Evolutionary conservation across 2,888 invertebrate species (phyloP).

Genomic region (Rhagium mordax): DNA sequence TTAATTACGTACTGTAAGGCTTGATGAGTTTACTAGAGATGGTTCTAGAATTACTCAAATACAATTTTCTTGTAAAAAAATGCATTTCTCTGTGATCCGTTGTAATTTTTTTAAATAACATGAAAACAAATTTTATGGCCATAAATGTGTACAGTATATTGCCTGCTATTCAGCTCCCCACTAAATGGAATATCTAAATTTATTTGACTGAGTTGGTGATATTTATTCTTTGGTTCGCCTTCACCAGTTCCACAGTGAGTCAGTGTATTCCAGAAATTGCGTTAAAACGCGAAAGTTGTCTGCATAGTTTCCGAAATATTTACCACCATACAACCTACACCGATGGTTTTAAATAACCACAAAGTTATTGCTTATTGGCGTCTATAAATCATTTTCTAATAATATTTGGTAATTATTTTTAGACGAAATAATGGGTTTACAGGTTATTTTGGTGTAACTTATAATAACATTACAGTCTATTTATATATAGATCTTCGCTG

Average conservation of each 20-base stretch:
- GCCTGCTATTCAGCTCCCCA: too few relatives aligned
- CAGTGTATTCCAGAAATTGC: slow-evolving; percentile 17
- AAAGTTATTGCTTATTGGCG: slow-evolving; percentile 9
- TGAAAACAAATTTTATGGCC: too few relatives aligned
- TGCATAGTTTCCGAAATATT: slow-evolving; percentile 6
- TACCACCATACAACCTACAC: slow-evolving; percentile 6
- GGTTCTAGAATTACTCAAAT: too few relatives aligned
- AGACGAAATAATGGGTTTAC: background rate
- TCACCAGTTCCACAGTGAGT: background rate
- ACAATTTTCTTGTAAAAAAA: too few relatives aligned
- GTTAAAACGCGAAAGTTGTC: background rate
- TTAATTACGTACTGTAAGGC: too few relatives aligned
- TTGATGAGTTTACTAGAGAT: too few relatives aligned
- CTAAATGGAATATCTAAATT: background rate
- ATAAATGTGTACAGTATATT: too few relatives aligned
- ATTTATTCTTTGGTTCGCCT: background rate
- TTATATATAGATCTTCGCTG: background rate
- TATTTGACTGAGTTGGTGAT: background rate
- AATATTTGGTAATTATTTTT: slow-evolving; percentile 10
- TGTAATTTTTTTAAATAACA: too few relatives aligned
- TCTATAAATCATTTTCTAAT: slow-evolving; percentile 1
- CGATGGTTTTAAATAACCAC: slow-evolving; percentile 1
- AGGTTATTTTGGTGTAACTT: slow-evolving; percentile 9
- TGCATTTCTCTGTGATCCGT: too few relatives aligned
- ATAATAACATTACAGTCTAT: background rate